phyloP scores from a whole-genome alignment of 2,888 invertebrate genomes.

The Tetragonisca angustula region DNA sequence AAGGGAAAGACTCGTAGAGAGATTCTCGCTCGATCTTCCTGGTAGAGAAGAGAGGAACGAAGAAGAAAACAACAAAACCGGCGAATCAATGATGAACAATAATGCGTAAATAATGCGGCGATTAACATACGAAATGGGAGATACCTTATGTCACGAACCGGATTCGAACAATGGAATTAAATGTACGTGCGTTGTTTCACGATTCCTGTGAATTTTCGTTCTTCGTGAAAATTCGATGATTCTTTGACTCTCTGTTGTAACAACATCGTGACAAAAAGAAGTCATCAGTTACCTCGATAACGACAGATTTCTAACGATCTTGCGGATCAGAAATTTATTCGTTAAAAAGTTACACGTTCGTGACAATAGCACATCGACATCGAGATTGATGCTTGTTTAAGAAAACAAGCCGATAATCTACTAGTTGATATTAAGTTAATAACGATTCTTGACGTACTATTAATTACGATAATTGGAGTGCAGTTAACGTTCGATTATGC shows the following conservation, averaged over 20 bases:
- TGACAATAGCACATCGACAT: neutral
- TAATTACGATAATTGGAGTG: slow-evolving; percentile 39
- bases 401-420: neutral
- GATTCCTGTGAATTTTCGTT: neutral
- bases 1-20: slow-evolving; percentile 43
- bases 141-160: slow-evolving; percentile 4
- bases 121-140: slow-evolving; percentile 7
- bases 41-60: neutral
- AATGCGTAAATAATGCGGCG: neutral
- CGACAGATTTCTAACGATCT: neutral
- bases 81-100: too few species aligned
- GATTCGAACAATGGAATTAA: slow-evolving; percentile 11
- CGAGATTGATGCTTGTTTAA: slow-evolving; percentile 1
- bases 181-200: neutral
- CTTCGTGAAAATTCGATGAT: neutral
- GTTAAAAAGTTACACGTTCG: neutral
- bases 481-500: slow-evolving; percentile 27
- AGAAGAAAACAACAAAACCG: neutral
- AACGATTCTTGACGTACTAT: neutral
- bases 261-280: neutral
- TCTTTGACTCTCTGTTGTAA: neutral
- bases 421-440: slow-evolving; percentile 28
- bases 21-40: slow-evolving; percentile 22
- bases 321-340: neutral
- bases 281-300: neutral